phyloP scores from a whole-genome alignment of 2,797 vertebrate genomes.

The Hippopotamyrus pictus region DNA sequence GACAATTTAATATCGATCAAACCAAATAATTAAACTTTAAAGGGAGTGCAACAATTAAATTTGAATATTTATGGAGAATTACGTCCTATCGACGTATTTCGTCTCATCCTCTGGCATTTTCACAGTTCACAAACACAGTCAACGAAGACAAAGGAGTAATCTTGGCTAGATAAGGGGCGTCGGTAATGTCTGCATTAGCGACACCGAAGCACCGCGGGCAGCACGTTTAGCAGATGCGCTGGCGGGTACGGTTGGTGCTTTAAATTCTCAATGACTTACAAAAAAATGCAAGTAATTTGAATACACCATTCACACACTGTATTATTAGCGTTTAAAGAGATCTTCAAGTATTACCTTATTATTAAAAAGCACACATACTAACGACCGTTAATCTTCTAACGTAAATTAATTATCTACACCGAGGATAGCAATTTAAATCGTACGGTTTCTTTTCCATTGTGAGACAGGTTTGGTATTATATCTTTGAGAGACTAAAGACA shows the following conservation, averaged over 20 bases:
- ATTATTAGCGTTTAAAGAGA: background rate
- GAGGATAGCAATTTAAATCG: background rate
- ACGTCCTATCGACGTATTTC: conserved; percentile 9
- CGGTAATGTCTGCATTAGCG: conserved; percentile 6
- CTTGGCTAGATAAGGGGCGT: background rate
- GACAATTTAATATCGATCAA: background rate
- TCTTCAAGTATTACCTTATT: background rate
- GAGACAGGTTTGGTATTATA: background rate
- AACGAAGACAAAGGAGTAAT: conserved; percentile 6
- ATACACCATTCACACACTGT: background rate
- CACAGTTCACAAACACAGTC: conserved; percentile 4
- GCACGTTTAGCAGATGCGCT: conserved; percentile 14
- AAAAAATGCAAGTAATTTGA: background rate
- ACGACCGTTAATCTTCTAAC: background rate
- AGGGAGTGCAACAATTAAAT: background rate
- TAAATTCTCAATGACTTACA: background rate
- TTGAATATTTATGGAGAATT: background rate
- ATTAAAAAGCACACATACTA: background rate
- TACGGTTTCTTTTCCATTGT: background rate
- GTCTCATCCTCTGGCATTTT: background rate
- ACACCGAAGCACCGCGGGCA: conserved; percentile 6
- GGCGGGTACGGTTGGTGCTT: background rate
- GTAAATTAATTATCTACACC: background rate
- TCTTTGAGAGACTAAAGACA: background rate
- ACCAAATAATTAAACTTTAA: conserved; percentile 1